Base-by-base conservation (phyloP, 2,888 invertebrate genomes). In the Pollenia labialis region DNA sequence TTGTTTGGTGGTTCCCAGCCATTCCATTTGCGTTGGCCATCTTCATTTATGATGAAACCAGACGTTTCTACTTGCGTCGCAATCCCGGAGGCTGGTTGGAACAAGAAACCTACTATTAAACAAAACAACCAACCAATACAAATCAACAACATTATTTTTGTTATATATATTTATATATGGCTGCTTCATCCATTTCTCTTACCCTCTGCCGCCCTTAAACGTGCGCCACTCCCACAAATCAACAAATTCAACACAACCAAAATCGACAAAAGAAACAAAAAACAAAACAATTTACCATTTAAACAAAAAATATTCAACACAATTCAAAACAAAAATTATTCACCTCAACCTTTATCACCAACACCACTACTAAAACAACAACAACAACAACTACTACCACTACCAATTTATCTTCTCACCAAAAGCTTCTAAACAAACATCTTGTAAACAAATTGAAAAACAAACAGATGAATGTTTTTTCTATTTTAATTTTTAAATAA, bases 1-100 rank as follows among this genome's bases (percentile, higher is more conserved):
- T 98, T 94, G 97, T 98, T 92, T 99, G 99, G 99, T 99, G 99
- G 99, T 95, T 99, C 94, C 98, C 99, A 90, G 99, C 99, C 91
- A 95, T 99, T 93, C 99, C 99, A 91, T 99, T 99, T 96, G 98
- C 98, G 96, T 95, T 99, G 94, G 96, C 98, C 93, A 99, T 99
- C 95, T 99, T 99, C 96, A 96, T 99, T 94, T 99, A 99, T 95
- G 99, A 99, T 94, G 99, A 99, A 95, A 96, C 97, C 93, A 96
- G 99, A 94, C 97, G 99, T 94, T 98, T 97, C 95, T 98, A 99
- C 94, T 95, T 99, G 93, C 97, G 99, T 94, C 97, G 98, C 95
- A 97, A 98, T 94, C 99, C 99, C 89, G 99, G 99, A 93, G 99
- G 99, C 93, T 99, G 98, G 98, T 96, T 99, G 93, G 99, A 99